Percentiles rank a stretch among this genome's conserved stretches.
phyloP scores from a whole-genome alignment of 2,797 vertebrate genomes.

The Tapirus indicus region DNA sequence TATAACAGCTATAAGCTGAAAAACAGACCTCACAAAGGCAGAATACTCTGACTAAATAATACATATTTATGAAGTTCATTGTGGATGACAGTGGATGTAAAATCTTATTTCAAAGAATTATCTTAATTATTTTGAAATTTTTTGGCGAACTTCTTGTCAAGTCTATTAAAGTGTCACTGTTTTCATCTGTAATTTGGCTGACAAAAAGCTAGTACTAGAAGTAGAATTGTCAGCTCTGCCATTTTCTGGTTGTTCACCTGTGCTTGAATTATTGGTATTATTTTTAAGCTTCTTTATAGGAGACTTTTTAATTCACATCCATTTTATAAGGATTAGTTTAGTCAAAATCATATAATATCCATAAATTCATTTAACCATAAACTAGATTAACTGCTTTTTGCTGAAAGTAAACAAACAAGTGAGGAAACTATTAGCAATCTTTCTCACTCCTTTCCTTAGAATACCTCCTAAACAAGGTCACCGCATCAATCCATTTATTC shows the following conservation, averaged over 20 bases:
- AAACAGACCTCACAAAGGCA: slow-evolving; percentile 34
- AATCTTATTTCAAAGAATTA: slow-evolving; percentile 33
- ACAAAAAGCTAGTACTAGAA: slow-evolving; percentile 35
- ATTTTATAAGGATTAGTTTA: background rate
- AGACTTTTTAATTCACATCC: background rate
- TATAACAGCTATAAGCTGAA: slow-evolving; percentile 10
- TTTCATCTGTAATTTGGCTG: slow-evolving; percentile 26
- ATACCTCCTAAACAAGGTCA: slow-evolving; percentile 1
- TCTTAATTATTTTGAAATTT: slow-evolving; percentile 12
- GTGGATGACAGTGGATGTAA: background rate
- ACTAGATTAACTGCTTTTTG: background rate
- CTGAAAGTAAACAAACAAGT: background rate
- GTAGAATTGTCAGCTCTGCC: background rate
- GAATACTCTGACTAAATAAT: background rate
- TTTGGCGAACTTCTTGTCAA: background rate
- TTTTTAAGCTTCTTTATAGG: background rate
- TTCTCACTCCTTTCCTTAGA: slow-evolving; percentile 1
- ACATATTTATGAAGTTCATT: slow-evolving; percentile 26
- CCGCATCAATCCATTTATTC: background rate
- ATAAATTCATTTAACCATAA: slow-evolving; percentile 32
- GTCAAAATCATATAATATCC: slow-evolving; percentile 21
- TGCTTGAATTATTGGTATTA: background rate
- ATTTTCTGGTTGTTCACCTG: background rate
- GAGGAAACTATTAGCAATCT: background rate
- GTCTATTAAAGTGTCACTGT: background rate